Percentiles rank a stretch among this genome's conserved stretches.
Evolutionary conservation across 2,888 invertebrate genomes (phyloP).

Genomic region (Diadromus collaris): DNA sequence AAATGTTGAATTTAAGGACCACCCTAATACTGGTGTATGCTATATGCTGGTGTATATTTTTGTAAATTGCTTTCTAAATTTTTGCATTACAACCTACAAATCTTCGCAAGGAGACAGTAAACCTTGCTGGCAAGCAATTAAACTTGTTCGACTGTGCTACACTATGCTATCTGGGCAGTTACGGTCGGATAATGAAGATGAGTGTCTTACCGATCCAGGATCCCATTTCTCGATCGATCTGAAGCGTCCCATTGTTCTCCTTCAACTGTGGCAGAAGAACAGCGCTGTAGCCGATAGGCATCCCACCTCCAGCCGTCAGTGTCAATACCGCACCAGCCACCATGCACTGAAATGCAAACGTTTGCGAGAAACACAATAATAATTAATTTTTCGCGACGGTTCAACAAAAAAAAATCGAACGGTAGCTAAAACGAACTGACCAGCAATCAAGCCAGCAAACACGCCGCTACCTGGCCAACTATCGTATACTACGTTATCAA

Average conservation of each 20-base stretch:
- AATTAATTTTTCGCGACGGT: conserved; percentile 22
- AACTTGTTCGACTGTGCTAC: too few relatives aligned
- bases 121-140: too few relatives aligned
- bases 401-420: conserved; percentile 11
- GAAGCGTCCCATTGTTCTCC: conserved; percentile 82
- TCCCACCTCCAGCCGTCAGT: conserved; percentile 88
- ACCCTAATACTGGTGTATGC: too few relatives aligned
- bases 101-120: too few relatives aligned
- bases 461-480: neutral
- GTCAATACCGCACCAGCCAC: conserved; percentile 87
- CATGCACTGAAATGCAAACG: conserved; percentile 83
- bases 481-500: neutral
- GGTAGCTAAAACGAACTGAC: neutral
- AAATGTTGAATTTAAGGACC: too few relatives aligned
- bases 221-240: conserved; percentile 86
- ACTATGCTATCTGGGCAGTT: too few relatives aligned
- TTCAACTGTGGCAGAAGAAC: conserved; percentile 88
- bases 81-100: too few relatives aligned
- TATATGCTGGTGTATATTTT: too few relatives aligned
- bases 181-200: conserved; percentile 7
- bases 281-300: conserved; percentile 91
- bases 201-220: conserved; percentile 87
- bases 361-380: conserved; percentile 29
- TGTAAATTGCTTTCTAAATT: too few relatives aligned
- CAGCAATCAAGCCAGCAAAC: neutral